These are phyloP conservation scores for Monomorium pharaonis DNA, from an alignment of 1,140 invertebrate species.

Conservation along the genomic window DNA sequence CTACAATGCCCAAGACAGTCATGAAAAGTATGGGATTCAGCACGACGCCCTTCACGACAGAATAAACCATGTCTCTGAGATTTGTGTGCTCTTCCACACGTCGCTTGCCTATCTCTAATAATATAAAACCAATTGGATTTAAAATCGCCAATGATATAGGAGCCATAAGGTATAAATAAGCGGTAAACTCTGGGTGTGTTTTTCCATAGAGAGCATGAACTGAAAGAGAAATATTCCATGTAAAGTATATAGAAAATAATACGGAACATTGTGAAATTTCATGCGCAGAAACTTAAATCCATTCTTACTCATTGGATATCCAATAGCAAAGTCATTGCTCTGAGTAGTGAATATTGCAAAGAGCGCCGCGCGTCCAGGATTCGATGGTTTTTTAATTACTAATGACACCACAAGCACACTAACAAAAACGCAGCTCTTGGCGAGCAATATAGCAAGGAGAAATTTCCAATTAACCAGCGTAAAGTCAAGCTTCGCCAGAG, in stretches of 20 bases:
- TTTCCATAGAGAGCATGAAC: constrained; percentile 91
- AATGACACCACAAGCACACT: constrained; percentile 92
- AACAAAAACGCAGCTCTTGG: constrained; percentile 95
- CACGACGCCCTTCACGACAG: constrained; percentile 89
- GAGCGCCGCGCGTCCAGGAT: constrained; percentile 94
- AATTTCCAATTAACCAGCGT: constrained; percentile 95
- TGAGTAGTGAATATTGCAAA: constrained; percentile 98
- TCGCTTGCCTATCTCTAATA: constrained; percentile 94
- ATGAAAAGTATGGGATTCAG: constrained; percentile 97
- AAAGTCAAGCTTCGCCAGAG: constrained; percentile 94
- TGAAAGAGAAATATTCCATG: constrained; percentile 82
- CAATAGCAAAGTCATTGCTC: constrained; percentile 99
- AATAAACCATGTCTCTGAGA: constrained; percentile 80
- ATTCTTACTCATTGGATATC: constrained; percentile 96
- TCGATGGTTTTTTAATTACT: constrained; percentile 91
- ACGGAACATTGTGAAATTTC: background rate
- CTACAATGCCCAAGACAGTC: constrained; percentile 95
- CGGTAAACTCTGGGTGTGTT: constrained; percentile 95
- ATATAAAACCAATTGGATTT: constrained; percentile 96
- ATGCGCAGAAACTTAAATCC: background rate
- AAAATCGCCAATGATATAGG: constrained; percentile 97
- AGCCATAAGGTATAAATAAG: constrained; percentile 97
- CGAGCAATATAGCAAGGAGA: constrained; percentile 92
- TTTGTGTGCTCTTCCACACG: constrained; percentile 65
- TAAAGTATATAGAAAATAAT: constrained; percentile 25